Evolutionary conservation across 2,113 vertebrate species (phyloP).

Genomic region (Tetraodon nigroviridis): DNA sequence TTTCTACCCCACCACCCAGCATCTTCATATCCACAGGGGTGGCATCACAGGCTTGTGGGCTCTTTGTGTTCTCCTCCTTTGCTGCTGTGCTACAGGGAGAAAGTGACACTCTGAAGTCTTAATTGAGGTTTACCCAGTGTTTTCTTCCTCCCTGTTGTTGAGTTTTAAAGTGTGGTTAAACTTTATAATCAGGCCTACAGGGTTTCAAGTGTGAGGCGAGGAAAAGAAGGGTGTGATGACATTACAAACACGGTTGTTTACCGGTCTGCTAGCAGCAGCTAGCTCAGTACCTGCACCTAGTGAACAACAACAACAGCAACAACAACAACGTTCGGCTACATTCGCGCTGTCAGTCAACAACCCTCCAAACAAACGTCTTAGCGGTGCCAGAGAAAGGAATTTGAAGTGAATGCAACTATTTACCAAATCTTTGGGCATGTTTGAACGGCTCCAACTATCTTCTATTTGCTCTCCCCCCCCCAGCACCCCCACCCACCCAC

Average conservation of each 20-base stretch:
- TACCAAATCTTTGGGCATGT: slow-evolving; percentile 62
- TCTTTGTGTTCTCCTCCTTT: slow-evolving; percentile 65
- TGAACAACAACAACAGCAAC: slow-evolving; percentile 61
- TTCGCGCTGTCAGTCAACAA: slow-evolving; percentile 62
- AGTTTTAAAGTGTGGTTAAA: slow-evolving; percentile 66
- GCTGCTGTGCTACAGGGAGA: slow-evolving; percentile 53
- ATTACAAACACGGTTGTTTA: slow-evolving; percentile 69
- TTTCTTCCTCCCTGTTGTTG: slow-evolving; percentile 55
- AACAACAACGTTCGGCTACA: slow-evolving; percentile 61
- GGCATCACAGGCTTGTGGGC: slow-evolving; percentile 64
- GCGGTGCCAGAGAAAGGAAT: slow-evolving; percentile 52
- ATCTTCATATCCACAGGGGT: slow-evolving; percentile 58
- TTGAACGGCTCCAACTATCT: slow-evolving; percentile 59
- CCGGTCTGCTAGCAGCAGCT: slow-evolving; percentile 47
- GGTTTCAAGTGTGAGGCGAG: slow-evolving; percentile 52
- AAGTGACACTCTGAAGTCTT: slow-evolving; percentile 73
- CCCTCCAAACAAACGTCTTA: slow-evolving; percentile 56
- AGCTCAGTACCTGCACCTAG: slow-evolving; percentile 37
- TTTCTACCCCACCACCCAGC: slow-evolving; percentile 52
- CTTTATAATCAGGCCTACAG: slow-evolving; percentile 76
- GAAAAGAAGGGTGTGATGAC: slow-evolving; percentile 55
- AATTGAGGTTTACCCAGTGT: slow-evolving; percentile 71
- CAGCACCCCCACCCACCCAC: neutral
- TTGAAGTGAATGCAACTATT: slow-evolving; percentile 61
- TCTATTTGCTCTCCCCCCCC: slow-evolving; percentile 44